Percentiles rank a stretch among this genome's conserved stretches.
These are phyloP conservation scores for Agrilus biguttatus DNA, from an alignment of 2,888 invertebrate genomes.

Conservation along the genomic window DNA sequence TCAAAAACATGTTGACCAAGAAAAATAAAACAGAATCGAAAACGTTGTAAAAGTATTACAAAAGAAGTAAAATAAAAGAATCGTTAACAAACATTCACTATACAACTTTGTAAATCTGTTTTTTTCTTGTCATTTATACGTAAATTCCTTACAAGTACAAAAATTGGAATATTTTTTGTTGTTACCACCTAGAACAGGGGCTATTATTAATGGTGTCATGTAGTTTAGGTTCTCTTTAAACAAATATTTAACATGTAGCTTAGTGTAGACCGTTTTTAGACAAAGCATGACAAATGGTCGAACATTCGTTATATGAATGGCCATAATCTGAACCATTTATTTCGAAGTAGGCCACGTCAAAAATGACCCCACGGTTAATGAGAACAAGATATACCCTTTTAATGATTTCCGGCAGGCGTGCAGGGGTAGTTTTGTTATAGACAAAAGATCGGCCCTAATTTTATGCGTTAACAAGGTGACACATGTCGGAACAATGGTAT, in stretches of 20 bases:
- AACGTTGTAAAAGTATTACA: no score
- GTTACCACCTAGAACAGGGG: no score
- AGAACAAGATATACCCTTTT: slow-evolving; percentile 21
- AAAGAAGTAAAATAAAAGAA: no score
- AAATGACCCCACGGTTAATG: slow-evolving; percentile 27
- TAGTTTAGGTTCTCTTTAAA: no score
- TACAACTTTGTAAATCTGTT: no score
- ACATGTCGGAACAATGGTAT: slow-evolving; percentile 9
- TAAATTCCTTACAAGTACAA: no score
- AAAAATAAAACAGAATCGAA: no score
- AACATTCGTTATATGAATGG: slow-evolving; percentile 10
- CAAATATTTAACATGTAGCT: background rate
- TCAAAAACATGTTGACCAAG: no score
- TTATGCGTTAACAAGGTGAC: slow-evolving; percentile 12
- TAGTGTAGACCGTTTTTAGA: slow-evolving; percentile 13
- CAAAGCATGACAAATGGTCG: slow-evolving; percentile 33
- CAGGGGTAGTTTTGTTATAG: slow-evolving; percentile 14
- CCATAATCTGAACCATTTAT: slow-evolving; percentile 23
- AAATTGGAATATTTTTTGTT: no score
- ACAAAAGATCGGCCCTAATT: slow-evolving; percentile 14
- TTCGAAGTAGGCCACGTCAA: slow-evolving; percentile 19
- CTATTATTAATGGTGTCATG: no score
- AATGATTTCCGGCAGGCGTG: slow-evolving; percentile 15
- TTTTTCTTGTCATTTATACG: no score
- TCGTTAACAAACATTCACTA: no score